These are phyloP conservation scores for Plagodis dolabraria DNA, from an alignment of 2,888 invertebrate genomes.

Conservation along the genomic window DNA sequence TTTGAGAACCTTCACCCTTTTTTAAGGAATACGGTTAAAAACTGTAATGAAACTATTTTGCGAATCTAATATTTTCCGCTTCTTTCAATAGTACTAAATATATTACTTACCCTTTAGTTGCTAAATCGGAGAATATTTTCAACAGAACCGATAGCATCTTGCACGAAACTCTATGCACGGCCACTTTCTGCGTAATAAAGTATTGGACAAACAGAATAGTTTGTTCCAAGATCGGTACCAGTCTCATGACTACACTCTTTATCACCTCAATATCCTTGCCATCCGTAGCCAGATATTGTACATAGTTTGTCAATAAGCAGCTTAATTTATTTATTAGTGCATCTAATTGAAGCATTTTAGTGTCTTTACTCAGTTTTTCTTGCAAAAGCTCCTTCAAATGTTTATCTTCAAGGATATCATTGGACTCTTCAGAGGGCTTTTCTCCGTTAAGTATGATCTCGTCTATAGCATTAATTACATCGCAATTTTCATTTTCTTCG, in stretches of 20 bases:
- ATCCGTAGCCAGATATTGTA: conserved; percentile 65
- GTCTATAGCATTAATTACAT: conserved; percentile 67
- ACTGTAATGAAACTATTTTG: too few relatives aligned
- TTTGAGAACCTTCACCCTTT: too few relatives aligned
- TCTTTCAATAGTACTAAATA: neutral
- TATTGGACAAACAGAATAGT: conserved; percentile 90
- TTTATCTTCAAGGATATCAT: conserved; percentile 84
- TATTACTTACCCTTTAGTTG: conserved; percentile 86
- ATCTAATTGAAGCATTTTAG: conserved; percentile 85
- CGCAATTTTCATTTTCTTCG: conserved; percentile 51
- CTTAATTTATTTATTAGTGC: conserved; percentile 68
- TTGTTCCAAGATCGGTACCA: conserved; percentile 91
- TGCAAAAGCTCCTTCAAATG: conserved; percentile 88
- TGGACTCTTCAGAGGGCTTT: conserved; percentile 68
- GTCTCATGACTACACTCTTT: conserved; percentile 69
- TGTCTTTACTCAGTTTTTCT: conserved; percentile 86
- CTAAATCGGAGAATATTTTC: conserved; percentile 93
- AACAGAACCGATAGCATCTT: conserved; percentile 94
- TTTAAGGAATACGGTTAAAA: too few relatives aligned
- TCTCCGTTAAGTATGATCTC: conserved; percentile 63
- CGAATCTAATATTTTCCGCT: too few relatives aligned
- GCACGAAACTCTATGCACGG: conserved; percentile 90
- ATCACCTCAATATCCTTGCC: conserved; percentile 48
- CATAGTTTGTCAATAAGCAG: conserved; percentile 66
- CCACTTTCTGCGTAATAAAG: conserved; percentile 91